phyloP scores from a whole-genome alignment of 2,888 invertebrate species.

The Conops quadrifasciatus region DNA sequence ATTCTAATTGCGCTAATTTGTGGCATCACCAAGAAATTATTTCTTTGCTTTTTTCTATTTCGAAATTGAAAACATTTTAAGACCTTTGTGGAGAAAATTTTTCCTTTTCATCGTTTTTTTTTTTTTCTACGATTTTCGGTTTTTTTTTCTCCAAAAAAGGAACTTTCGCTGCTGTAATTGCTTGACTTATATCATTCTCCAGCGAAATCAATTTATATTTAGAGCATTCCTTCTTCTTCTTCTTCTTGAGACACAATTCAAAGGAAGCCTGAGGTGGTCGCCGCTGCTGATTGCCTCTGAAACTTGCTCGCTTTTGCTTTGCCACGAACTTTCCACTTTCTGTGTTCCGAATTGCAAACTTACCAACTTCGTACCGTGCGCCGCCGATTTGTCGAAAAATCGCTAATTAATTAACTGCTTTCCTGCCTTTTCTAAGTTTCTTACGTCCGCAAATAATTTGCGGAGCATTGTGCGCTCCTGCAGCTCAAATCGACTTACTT shows the following conservation, averaged over 20 bases:
- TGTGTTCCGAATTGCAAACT: slow-evolving; percentile 17
- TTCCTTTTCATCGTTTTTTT: not conserved
- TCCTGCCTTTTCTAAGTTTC: not conserved
- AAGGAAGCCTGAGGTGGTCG: not conserved
- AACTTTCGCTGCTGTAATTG: not conserved
- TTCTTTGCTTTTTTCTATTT: too few relatives aligned
- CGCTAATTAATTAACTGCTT: slow-evolving; percentile 36
- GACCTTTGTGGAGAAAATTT: too few relatives aligned
- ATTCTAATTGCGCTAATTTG: too few relatives aligned
- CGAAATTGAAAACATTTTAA: too few relatives aligned
- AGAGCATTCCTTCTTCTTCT: not conserved
- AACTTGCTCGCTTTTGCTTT: not conserved
- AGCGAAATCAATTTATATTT: slow-evolving; percentile 20
- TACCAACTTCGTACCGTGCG: slow-evolving; percentile 9
- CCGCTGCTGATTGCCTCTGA: not conserved
- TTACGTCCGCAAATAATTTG: too few relatives aligned
- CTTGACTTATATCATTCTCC: slow-evolving; percentile 1
- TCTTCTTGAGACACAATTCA: not conserved
- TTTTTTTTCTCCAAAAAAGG: not conserved
- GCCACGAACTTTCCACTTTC: not conserved
- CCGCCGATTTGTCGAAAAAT: slow-evolving; percentile 29
- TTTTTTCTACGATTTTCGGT: not conserved
- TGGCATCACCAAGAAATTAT: too few relatives aligned
- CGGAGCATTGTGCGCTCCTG: not conserved
- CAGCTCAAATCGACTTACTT: not conserved